Conservation (phyloP, 2,888 invertebrate genomes). For the Chaetoderma sp. region DNA sequence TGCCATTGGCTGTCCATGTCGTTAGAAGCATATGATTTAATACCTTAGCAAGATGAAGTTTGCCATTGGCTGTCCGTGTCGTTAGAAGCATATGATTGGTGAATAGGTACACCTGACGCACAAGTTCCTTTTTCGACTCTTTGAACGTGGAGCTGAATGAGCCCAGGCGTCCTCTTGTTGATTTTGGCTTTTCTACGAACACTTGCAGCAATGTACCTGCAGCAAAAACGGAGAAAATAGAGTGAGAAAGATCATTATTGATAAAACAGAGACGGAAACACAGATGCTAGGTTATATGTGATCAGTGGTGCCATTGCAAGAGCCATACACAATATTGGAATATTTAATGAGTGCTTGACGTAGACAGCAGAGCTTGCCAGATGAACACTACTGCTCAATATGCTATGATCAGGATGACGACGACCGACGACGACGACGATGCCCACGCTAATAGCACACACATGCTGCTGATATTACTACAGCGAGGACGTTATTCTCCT, state of each 20-base stretch:
- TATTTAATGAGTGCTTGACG: neutral
- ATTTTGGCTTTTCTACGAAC: conserved; percentile 74
- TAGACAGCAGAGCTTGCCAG: neutral
- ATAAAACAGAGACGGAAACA: neutral
- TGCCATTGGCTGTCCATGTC: conserved; percentile 83
- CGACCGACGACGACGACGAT: too few relatives aligned
- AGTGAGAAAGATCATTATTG: neutral
- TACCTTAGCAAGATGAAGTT: conserved; percentile 84
- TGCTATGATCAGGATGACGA: too few relatives aligned
- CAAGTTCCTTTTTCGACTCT: conserved; percentile 76
- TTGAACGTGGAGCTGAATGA: conserved; percentile 65
- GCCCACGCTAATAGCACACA: too few relatives aligned
- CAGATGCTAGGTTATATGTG: neutral
- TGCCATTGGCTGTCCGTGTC: conserved; percentile 83
- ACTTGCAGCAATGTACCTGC: conserved; percentile 83
- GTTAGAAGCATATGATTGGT: conserved; percentile 90
- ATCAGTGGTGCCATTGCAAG: neutral
- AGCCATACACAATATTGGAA: neutral
- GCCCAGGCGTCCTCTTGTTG: conserved; percentile 75
- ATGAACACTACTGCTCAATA: too few relatives aligned
- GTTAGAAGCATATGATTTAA: conserved; percentile 87
- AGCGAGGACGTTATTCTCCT: too few relatives aligned
- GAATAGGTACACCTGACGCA: conserved; percentile 89
- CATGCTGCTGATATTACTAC: too few relatives aligned
- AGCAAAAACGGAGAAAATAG: neutral